Evolutionary conservation across 2,888 invertebrate species (phyloP).

Genomic region (Aelia acuminata): DNA sequence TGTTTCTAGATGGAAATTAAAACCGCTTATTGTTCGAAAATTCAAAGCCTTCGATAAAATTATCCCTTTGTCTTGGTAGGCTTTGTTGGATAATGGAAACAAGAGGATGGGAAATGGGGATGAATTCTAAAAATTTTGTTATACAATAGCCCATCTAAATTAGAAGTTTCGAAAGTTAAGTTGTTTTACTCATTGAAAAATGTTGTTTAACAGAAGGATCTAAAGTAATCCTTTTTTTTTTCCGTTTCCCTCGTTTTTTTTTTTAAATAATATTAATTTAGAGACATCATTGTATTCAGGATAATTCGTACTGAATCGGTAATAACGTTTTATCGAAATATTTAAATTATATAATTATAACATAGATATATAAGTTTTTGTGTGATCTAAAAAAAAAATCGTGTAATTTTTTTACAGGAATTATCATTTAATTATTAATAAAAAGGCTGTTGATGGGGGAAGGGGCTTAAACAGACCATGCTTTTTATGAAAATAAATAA

Average conservation of each 20-base stretch:
- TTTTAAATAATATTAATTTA: background rate
- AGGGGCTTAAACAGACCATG: too few relatives aligned
- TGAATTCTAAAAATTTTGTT: background rate
- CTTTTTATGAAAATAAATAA: too few relatives aligned
- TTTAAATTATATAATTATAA: too few relatives aligned
- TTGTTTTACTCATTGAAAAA: background rate
- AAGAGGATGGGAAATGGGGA: background rate
- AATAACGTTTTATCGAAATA: too few relatives aligned
- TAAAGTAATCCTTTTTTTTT: background rate
- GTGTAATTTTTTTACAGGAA: too few relatives aligned
- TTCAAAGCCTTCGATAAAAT: slow-evolving; percentile 39
- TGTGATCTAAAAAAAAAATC: too few relatives aligned
- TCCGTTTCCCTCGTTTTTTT: background rate
- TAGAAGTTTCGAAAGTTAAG: background rate
- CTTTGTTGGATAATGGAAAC: slow-evolving; percentile 23
- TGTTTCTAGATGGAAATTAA: slow-evolving; percentile 12
- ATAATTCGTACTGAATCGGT: too few relatives aligned
- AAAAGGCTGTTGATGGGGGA: too few relatives aligned
- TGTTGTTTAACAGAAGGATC: background rate
- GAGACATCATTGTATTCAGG: background rate
- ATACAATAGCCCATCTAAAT: slow-evolving; percentile 1
- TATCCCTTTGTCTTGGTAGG: slow-evolving; percentile 2
- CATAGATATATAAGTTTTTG: too few relatives aligned
- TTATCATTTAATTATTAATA: too few relatives aligned
- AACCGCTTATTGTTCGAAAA: slow-evolving; percentile 19